Evolutionary conservation across 2,113 vertebrate genomes (phyloP).

Genomic region (Meles meles): DNA sequence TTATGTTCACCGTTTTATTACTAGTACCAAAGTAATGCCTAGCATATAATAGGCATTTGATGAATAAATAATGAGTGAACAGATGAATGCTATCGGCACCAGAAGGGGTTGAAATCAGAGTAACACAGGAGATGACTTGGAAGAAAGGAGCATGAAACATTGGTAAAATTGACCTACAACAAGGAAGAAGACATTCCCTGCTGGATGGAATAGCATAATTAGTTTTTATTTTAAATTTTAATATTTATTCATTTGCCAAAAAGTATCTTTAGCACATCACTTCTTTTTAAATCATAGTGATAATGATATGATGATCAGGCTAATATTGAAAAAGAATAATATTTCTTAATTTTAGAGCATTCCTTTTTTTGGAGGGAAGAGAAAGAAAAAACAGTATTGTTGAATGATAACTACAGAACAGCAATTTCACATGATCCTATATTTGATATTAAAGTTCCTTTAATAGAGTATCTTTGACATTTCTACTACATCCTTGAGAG

Average conservation of each 20-base stretch:
- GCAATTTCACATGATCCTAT: neutral
- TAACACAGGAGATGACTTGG: neutral
- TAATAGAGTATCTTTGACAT: neutral
- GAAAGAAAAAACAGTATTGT: neutral
- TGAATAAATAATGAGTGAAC: constrained; percentile 1
- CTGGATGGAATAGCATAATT: neutral
- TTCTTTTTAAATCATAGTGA: constrained; percentile 6
- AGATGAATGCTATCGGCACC: neutral
- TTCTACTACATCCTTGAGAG: neutral
- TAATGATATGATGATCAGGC: neutral
- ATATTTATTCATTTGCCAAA: neutral
- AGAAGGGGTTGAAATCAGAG: neutral
- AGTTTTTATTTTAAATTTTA: neutral
- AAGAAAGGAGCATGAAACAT: neutral
- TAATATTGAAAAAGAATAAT: neutral
- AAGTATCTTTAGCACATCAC: neutral
- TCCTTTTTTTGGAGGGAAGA: neutral
- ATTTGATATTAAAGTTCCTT: neutral
- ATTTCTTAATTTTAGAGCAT: neutral
- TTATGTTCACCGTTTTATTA: neutral
- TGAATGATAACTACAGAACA: neutral
- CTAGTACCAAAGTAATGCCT: neutral
- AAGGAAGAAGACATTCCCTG: neutral
- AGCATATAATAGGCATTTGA: neutral
- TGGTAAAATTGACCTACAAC: neutral